phyloP scores from a whole-genome alignment of 2,113 vertebrate species.

The Embiotoca jacksoni region DNA sequence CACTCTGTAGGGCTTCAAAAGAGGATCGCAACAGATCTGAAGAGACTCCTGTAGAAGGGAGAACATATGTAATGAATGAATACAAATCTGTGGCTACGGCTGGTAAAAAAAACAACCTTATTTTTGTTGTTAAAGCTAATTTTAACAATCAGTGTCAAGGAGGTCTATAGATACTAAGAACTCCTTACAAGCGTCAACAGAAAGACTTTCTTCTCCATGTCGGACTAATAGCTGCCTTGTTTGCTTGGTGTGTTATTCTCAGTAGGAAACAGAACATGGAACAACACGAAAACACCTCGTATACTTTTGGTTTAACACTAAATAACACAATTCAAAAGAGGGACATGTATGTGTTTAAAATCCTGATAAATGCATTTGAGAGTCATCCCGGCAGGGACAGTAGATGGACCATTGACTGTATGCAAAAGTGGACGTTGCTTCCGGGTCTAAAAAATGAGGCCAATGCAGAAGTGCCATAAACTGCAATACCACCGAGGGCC shows the following conservation, averaged over 20 bases:
- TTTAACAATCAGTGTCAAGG: neutral
- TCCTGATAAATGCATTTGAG: too few relatives aligned
- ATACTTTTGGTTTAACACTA: neutral
- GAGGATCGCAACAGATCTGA: constrained; percentile 15
- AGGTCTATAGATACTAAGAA: neutral
- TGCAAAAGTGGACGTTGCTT: too few relatives aligned
- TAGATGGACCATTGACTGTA: too few relatives aligned
- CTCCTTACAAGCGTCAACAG: neutral
- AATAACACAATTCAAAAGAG: neutral
- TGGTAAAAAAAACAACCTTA: neutral
- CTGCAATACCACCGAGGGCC: too few relatives aligned
- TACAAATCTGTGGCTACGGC: neutral
- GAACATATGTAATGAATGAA: constrained; percentile 33
- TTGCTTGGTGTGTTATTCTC: neutral
- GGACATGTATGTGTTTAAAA: too few relatives aligned
- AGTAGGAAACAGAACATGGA: neutral
- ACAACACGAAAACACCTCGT: neutral
- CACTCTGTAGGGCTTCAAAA: constrained; percentile 20
- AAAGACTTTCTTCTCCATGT: neutral
- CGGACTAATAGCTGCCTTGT: neutral
- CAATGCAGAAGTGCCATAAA: too few relatives aligned
- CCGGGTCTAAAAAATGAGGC: too few relatives aligned
- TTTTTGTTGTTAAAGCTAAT: neutral
- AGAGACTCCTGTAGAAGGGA: constrained; percentile 32
- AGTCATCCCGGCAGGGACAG: too few relatives aligned